Evolutionary conservation across 1,140 invertebrate genomes (phyloP), one percentile per base, ranked within the genome.

Genomic region (Neuroterus valhalla): DNA sequence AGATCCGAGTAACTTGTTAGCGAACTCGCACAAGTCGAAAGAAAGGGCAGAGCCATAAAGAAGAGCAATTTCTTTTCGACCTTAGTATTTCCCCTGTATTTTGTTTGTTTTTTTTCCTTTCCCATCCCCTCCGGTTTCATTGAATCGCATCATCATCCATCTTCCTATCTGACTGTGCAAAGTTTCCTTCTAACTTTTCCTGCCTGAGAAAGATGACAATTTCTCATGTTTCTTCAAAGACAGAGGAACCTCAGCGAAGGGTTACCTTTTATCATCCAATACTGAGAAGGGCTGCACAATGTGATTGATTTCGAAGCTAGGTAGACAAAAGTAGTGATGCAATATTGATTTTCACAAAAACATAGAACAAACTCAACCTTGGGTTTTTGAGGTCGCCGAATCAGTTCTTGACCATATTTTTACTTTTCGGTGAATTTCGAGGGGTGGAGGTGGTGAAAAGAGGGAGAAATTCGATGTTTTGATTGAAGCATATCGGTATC

Each of bases 1-100:
- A 62, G 55, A 62, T 62, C 55, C 55, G 55, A 62, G 55, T n/a
- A 62, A 62, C 23, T 62, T 62, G 55, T 62, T 62, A 62, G 55
- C 12, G 55, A 62, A 62, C 55, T 62, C 26, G 55, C 55, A 26
- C 55, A 31, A 62, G 26, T n/a, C 26, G 55, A 62, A 26, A 55
- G 52, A 62, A 62, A 62, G 55, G 55, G 55, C 55, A 62, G 3
- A 23, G 12, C 55, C 55, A 62, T 62, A 31, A 62, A 62, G 55
- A 38, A 31, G 55, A 23, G 55, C 55, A 62, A 62, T 62, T 62
- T 62, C 55, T 62, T 62, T 31, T 26, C 55, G 55, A 62, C 55
- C 55, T 23, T 62, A 62, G 55, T 31, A 62, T 62, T 62, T 62
- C 31, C 55, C 23, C 31, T 14, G 55, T n/a, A 31, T 62, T 50